Evolutionary conservation across 2,797 vertebrate species (phyloP).

Genomic region (Microctenopoma stevenorrisi): DNA sequence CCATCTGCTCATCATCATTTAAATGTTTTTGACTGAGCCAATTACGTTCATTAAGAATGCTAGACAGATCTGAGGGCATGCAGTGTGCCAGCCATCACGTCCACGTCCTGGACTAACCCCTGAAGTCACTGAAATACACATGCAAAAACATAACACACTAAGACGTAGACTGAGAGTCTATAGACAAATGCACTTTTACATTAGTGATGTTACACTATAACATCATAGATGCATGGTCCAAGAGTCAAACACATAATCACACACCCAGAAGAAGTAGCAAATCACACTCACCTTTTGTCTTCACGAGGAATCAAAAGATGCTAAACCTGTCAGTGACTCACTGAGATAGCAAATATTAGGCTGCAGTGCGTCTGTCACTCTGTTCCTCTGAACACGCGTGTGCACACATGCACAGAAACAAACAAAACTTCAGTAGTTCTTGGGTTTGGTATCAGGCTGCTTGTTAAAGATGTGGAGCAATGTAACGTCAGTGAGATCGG

Average conservation of each 20-base stretch:
- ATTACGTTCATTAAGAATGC: constrained; percentile 73
- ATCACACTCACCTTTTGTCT: constrained; percentile 12
- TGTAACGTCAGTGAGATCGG: constrained; percentile 68
- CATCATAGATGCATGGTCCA: too few species aligned
- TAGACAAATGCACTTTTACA: neutral
- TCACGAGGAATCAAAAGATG: constrained; percentile 8
- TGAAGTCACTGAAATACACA: constrained; percentile 6
- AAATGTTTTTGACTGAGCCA: constrained; percentile 75
- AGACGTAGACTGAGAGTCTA: neutral
- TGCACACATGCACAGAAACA: constrained; percentile 20
- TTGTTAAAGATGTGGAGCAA: constrained; percentile 60
- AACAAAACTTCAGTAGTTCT: constrained; percentile 38
- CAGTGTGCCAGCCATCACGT: constrained; percentile 29
- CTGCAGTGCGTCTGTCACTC: constrained; percentile 4
- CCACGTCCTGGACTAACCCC: constrained; percentile 49
- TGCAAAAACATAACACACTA: neutral
- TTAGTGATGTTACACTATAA: neutral
- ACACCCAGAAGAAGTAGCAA: neutral
- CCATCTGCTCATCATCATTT: constrained; percentile 83
- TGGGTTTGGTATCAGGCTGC: constrained; percentile 32
- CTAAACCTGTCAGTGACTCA: constrained; percentile 4
- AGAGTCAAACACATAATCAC: too few species aligned
- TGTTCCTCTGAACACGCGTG: neutral
- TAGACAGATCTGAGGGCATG: constrained; percentile 62
- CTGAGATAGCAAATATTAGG: constrained; percentile 18